These are phyloP conservation scores for Zaprionus davidi DNA, from an alignment of 1,140 invertebrate genomes.

Conservation along the genomic window DNA sequence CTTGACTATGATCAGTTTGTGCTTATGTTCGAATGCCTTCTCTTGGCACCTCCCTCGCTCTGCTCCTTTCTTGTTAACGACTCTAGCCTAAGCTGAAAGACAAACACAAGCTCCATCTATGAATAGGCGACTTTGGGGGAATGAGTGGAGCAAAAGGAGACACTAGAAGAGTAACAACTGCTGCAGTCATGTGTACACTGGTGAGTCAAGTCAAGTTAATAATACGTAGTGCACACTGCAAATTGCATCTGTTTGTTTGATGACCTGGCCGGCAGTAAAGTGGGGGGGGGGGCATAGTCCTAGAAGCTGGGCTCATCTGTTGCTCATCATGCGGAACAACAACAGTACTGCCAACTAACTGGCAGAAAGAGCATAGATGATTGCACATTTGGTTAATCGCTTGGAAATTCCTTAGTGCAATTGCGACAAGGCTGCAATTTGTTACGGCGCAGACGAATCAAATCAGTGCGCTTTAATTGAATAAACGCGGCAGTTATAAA, in stretches of 20 bases:
- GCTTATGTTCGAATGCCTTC: not conserved
- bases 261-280: not conserved
- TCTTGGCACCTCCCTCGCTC: not conserved
- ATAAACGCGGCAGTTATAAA: slow-evolving; percentile 74
- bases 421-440: slow-evolving; percentile 59
- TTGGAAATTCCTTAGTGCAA: slow-evolving; percentile 55
- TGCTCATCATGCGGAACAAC: slow-evolving; percentile 20
- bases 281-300: not conserved
- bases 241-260: not conserved
- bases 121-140: not conserved
- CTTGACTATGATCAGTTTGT: not conserved
- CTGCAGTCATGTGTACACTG: not conserved
- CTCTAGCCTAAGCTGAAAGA: not conserved
- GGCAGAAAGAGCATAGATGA: slow-evolving; percentile 1
- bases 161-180: not conserved
- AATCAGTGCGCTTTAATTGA: slow-evolving; percentile 70
- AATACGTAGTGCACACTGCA: not conserved
- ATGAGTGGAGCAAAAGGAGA: not conserved
- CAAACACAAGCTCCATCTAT: slow-evolving; percentile 20
- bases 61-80: slow-evolving; percentile 2
- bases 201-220: not conserved
- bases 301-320: slow-evolving; percentile 14
- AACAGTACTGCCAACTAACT: not conserved
- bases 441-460: slow-evolving; percentile 24
- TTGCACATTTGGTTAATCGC: slow-evolving; percentile 42